Evolutionary conservation across 2,113 vertebrate genomes (phyloP), one percentile per base, ranked within the genome.

Genomic region (Oreochromis niloticus): DNA sequence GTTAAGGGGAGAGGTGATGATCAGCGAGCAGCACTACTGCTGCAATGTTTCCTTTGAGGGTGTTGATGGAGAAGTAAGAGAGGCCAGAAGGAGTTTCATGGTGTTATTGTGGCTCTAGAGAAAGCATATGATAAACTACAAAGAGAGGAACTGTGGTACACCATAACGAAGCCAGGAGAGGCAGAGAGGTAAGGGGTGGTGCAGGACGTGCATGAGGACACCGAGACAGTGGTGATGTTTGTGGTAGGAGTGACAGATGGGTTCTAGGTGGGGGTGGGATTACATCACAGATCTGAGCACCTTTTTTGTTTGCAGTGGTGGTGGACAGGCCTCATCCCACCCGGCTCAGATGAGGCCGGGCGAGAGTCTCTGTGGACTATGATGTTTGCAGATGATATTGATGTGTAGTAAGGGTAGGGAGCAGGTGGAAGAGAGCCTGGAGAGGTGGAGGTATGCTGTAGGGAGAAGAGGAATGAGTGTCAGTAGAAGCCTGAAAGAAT

Each of bases 381-480:
- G 59, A 0, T 63, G 32, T 63, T 36, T 63, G 11, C 59, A 63
- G 14, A 63, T 11, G 4, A 63, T 32, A 63, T n/a, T 63, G 32
- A 36, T 36, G 17, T n/a, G 16, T 3, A n/a, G 59, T 19, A 34
- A 63, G 59, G 17, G 16, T 36, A 6, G 59, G 32, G 59, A 36
- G 3, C 32, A 63, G 32, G 32, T 63, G 32, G 17, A 63, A 63
- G 59, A 36, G 59, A 63, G 9, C 32, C 32, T 36, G 59, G 32
- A 36, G 59, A 63, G 16, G 59, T 36, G 59, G 59, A 63, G 59
- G 59, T 63, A 63, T 63, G 30, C 2, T n/a, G 16, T n/a, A 36
- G 6, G 19, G 0, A 63, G 1, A 63, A 63, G 4, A 36, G 32
- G 32, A 63, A 36, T 63, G 32, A 12, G 32, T 36, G 9, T 36